Evolutionary conservation across 2,113 vertebrate species (phyloP).

Genomic region (Heteronetta atricapilla): DNA sequence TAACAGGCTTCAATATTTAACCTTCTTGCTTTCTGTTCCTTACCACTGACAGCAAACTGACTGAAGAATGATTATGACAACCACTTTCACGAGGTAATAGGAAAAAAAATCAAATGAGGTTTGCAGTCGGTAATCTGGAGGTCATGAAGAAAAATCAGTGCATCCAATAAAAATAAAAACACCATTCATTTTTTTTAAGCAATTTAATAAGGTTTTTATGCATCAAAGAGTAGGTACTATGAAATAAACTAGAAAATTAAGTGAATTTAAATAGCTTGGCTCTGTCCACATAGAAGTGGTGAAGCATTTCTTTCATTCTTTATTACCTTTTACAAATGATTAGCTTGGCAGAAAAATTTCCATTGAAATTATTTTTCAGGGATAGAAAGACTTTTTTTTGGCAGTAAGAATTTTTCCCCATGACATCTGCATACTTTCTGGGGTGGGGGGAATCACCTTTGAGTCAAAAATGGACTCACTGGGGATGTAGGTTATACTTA

Average conservation of each 20-base stretch:
- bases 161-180: background rate
- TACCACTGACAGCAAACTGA: background rate
- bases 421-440: background rate
- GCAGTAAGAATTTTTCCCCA: background rate
- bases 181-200: background rate
- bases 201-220: background rate
- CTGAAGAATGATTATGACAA: background rate
- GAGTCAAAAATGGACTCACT: fast-evolving
- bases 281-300: background rate
- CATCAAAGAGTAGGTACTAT: background rate
- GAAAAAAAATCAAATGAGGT: background rate
- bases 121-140: background rate
- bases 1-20: background rate
- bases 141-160: background rate
- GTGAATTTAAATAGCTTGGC: background rate
- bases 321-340: background rate
- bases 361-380: background rate
- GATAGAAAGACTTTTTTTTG: background rate
- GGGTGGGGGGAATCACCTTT: background rate
- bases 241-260: background rate
- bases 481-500: background rate
- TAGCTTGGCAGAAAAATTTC: background rate
- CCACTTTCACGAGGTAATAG: background rate
- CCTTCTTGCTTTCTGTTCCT: background rate
- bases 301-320: background rate